Evolutionary conservation across 1,140 invertebrate genomes (phyloP).

Genomic region (Habropoda laboriosa): DNA sequence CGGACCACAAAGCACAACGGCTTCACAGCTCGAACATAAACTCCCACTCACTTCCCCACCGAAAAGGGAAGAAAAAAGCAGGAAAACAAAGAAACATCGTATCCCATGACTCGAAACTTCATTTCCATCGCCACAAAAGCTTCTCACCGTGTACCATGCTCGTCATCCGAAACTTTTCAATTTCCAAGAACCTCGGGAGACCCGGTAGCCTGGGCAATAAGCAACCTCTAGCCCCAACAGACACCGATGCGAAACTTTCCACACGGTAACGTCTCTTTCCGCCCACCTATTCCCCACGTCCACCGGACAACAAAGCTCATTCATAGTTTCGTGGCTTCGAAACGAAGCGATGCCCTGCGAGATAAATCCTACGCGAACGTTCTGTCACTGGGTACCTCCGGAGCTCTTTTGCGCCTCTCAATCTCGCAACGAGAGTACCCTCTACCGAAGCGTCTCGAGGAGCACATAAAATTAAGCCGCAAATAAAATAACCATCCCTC

Average conservation of each 20-base stretch:
- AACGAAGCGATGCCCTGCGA: background rate
- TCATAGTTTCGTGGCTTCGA: background rate
- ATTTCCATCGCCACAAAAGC: background rate
- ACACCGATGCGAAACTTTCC: background rate
- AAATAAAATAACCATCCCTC: conserved; percentile 75
- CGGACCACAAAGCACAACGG: too few relatives aligned
- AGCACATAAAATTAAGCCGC: conserved; percentile 76
- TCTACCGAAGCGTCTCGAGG: background rate
- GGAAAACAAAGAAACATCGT: background rate
- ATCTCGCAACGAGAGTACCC: background rate
- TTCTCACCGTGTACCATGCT: background rate
- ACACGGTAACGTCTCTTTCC: conserved; percentile 22
- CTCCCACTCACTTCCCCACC: background rate
- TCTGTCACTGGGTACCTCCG: background rate
- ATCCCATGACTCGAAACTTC: background rate
- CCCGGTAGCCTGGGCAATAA: background rate
- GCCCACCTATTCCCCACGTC: conserved; percentile 10
- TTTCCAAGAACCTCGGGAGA: background rate
- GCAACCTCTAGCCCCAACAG: background rate
- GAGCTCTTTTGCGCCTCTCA: background rate
- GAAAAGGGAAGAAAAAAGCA: too few relatives aligned
- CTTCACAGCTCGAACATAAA: background rate
- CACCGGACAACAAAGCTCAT: background rate
- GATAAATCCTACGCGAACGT: conserved; percentile 23
- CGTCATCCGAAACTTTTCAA: conserved; percentile 6